Evolutionary conservation across 2,888 invertebrate species (phyloP).

Genomic region (Drosophila siamana): DNA sequence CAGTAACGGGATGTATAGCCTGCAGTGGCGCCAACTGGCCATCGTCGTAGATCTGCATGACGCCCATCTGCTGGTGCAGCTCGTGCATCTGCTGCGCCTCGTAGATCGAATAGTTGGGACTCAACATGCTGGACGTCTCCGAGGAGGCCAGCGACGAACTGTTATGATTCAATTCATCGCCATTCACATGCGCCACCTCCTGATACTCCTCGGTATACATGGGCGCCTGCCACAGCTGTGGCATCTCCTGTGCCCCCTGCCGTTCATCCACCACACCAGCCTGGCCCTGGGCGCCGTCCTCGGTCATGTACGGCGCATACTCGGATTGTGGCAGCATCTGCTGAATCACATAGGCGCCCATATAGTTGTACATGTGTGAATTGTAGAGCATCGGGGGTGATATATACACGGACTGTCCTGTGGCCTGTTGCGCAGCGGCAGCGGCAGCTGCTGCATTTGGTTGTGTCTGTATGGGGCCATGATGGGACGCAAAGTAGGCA

Average conservation of each 20-base stretch:
- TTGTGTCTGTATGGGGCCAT: constrained; percentile 72
- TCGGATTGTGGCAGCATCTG: constrained; percentile 80
- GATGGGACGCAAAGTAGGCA: constrained; percentile 81
- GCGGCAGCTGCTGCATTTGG: constrained; percentile 59
- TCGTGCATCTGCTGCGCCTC: constrained; percentile 83
- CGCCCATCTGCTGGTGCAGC: constrained; percentile 84
- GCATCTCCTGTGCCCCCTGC: constrained; percentile 62
- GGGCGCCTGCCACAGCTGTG: constrained; percentile 82
- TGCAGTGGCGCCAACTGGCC: constrained; percentile 69
- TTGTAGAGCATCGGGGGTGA: constrained; percentile 80
- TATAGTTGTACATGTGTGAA: constrained; percentile 78
- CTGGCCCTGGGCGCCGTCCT: constrained; percentile 74
- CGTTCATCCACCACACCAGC: constrained; percentile 74
- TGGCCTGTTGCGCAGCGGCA: constrained; percentile 83
- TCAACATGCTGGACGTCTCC: constrained; percentile 84
- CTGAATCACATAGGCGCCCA: constrained; percentile 77
- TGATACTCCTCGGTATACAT: constrained; percentile 83
- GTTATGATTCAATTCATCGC: constrained; percentile 84
- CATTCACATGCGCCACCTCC: constrained; percentile 57
- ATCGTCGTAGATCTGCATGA: constrained; percentile 84
- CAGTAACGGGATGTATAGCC: constrained; percentile 68
- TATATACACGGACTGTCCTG: constrained; percentile 82
- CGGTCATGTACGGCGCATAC: constrained; percentile 78
- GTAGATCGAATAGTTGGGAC: constrained; percentile 84
- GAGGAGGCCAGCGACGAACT: constrained; percentile 81